Evolutionary conservation across 2,888 invertebrate species (phyloP), one percentile per base, ranked within the genome.

Genomic region (Lasioglossum lativentre): DNA sequence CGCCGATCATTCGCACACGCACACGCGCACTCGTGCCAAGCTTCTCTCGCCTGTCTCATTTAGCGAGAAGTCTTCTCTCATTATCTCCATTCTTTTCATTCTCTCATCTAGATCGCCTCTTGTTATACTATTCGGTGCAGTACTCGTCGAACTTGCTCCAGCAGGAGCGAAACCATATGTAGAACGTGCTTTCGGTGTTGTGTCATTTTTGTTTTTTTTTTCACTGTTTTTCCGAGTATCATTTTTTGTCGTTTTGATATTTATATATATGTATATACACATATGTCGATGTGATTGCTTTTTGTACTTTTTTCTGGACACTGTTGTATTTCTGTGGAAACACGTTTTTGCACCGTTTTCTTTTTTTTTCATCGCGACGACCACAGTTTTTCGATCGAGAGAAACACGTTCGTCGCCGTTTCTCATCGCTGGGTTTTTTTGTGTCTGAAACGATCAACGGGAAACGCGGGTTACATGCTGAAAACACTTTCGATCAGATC

Each of bases 101-200:
- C 59, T 47, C 45, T 45, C 63, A 63, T 59, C 38, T 34, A 75
- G 19, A 79, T 73, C 75, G 78, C 81, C 76, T 80, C 73, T 80
- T 75, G 73, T n/a, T 78, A 63, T 30, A 30, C 63, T 80, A 66
- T 72, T 73, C 30, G 68, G 27, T 68, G 72, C 14, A n/a, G 63
- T 66, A 38, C 34, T 63, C 6, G n/a, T 70, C 42, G 52, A 27
- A 12, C n/a, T 34, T 38, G 78, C 14, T 59, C 72, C 30, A 16
- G 34, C 38, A 66, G 59, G 56, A 66, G 47, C 68, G 75, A 56
- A 56, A 71, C 42, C 34, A 34, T n/a, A n/a, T 34, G 70, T 70
- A 63, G 42, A 74, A 56, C 34, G 52, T 23, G 90, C 90, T 90
- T 90, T 90, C 72, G 88, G 89, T 90, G 89, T 90, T 90, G 90